These are phyloP conservation scores for Aspidoscelis tigris DNA, from an alignment of 2,113 vertebrate genomes.

Conservation along the genomic window DNA sequence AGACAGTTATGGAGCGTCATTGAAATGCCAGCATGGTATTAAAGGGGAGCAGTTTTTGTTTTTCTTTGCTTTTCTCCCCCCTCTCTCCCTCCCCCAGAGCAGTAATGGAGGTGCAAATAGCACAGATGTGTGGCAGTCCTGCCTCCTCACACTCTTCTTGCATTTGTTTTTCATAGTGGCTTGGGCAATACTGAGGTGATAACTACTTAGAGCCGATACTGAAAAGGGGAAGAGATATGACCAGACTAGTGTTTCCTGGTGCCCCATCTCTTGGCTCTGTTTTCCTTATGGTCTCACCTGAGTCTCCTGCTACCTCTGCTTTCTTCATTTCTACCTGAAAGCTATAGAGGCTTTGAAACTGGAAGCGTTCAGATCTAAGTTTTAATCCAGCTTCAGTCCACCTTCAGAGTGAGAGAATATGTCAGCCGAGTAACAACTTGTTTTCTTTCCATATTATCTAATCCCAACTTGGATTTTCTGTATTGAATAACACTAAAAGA, in stretches of 20 bases:
- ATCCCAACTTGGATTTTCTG: too few relatives aligned
- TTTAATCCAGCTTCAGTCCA: too few relatives aligned
- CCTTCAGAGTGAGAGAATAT: too few relatives aligned
- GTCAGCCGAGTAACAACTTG: too few relatives aligned
- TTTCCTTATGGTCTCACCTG: neutral
- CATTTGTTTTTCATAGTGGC: neutral
- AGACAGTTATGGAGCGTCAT: slow-evolving; percentile 27
- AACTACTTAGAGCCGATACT: too few relatives aligned
- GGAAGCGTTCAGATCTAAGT: too few relatives aligned
- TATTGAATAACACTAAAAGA: neutral
- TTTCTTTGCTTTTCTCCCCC: neutral
- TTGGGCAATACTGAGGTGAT: neutral
- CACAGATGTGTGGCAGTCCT: neutral
- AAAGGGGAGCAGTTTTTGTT: slow-evolving; percentile 14
- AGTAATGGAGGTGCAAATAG: slow-evolving; percentile 10
- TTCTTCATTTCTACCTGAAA: neutral
- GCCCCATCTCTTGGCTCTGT: neutral
- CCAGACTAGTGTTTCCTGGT: neutral
- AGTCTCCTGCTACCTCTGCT: neutral
- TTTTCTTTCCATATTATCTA: too few relatives aligned
- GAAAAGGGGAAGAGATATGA: neutral
- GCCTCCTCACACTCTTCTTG: neutral
- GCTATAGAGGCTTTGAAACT: neutral
- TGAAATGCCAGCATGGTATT: slow-evolving; percentile 31
- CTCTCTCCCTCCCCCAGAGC: neutral